A percentile compares a stretch with the other conserved stretches of the same genome.
Evolutionary conservation across 2,888 invertebrate genomes (phyloP).

Genomic region (Stegana nigrithorax): DNA sequence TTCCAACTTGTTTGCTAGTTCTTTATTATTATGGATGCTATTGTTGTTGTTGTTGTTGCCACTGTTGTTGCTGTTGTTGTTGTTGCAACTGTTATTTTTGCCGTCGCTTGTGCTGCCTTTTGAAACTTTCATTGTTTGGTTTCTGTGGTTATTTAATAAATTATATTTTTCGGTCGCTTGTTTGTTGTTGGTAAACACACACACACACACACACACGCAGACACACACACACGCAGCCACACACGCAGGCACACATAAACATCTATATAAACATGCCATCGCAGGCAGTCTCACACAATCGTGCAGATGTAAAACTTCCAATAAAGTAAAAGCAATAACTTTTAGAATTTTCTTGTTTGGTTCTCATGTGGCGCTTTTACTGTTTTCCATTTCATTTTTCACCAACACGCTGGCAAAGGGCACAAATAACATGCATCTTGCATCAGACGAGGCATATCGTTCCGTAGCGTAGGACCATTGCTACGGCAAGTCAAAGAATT

Average conservation of each 20-base stretch:
- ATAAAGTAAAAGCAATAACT: conserved; percentile 45
- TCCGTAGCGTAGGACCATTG: no score
- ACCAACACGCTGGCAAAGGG: no score
- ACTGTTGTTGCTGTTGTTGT: conserved; percentile 24
- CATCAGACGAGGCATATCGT: no score
- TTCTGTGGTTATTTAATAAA: conserved; percentile 41
- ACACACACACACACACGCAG: conserved; percentile 19
- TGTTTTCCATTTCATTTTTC: no score
- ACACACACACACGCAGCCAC: conserved; percentile 19
- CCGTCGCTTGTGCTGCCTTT: conserved; percentile 24
- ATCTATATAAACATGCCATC: conserved; percentile 36
- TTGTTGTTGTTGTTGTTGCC: conserved; percentile 32
- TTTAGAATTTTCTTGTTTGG: conserved; percentile 26
- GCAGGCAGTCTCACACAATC: background rate
- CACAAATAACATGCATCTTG: no score
- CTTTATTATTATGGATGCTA: no score
- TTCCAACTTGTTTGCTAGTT: conserved; percentile 49
- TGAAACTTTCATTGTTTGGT: conserved; percentile 20
- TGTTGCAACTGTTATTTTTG: background rate
- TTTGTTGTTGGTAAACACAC: conserved; percentile 15
- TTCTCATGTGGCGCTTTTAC: no score
- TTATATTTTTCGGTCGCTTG: conserved; percentile 38
- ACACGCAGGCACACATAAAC: conserved; percentile 20
- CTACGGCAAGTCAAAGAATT: no score
- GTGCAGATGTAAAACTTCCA: conserved; percentile 35